These are phyloP conservation scores for Kradibia gibbosae DNA, from an alignment of 1,140 invertebrate genomes.

Conservation along the genomic window DNA sequence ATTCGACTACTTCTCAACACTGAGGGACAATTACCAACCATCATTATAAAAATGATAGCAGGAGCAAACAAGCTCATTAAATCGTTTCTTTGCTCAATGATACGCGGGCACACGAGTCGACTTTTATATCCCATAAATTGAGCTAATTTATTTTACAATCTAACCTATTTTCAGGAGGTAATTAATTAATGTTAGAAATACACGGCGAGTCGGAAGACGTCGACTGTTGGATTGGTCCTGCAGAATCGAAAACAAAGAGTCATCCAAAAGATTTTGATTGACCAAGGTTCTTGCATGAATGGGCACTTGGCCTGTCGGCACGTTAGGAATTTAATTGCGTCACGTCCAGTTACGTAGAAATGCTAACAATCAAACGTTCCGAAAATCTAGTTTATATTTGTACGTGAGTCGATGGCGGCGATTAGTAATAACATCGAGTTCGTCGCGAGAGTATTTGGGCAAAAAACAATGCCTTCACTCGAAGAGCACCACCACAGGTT, in stretches of 20 bases:
- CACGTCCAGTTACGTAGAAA: conserved; percentile 57
- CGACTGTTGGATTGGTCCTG: neutral
- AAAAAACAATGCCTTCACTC: neutral
- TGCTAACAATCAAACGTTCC: conserved; percentile 63
- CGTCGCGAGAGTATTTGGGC: neutral
- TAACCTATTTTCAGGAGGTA: conserved; percentile 34
- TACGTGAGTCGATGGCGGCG: neutral
- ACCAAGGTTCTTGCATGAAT: neutral
- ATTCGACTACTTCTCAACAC: too few species aligned
- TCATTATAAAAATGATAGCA: neutral
- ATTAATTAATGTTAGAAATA: conserved; percentile 44
- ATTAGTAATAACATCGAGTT: neutral
- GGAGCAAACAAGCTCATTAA: neutral
- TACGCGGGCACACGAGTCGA: conserved; percentile 7
- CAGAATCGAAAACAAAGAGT: conserved; percentile 34
- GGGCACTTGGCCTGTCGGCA: neutral
- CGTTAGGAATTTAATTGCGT: conserved; percentile 64
- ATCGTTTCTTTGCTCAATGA: neutral
- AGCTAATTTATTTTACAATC: conserved; percentile 6
- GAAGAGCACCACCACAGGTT: too few species aligned
- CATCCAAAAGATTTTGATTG: conserved; percentile 32
- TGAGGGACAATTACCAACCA: neutral
- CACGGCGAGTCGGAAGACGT: conserved; percentile 6
- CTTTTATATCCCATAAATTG: conserved; percentile 37
- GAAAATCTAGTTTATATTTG: conserved; percentile 47